These are phyloP conservation scores for Tinea pellionella DNA, from an alignment of 2,888 invertebrate genomes.

Conservation along the genomic window DNA sequence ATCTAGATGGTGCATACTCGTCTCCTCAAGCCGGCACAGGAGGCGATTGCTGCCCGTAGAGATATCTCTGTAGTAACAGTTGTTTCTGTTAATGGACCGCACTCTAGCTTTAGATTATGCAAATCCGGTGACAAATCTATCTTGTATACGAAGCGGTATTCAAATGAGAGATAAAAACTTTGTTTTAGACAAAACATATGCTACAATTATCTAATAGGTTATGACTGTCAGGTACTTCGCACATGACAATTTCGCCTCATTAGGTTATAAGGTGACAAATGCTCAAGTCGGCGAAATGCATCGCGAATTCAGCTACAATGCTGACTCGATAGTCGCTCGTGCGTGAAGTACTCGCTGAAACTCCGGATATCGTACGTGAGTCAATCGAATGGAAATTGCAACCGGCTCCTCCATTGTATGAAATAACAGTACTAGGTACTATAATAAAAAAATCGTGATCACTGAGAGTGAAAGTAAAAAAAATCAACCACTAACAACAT, in stretches of 20 bases:
- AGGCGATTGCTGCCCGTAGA: too few relatives aligned
- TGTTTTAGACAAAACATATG: too few relatives aligned
- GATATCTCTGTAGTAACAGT: too few relatives aligned
- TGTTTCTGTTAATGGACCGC: too few relatives aligned
- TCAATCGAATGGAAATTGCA: constrained; percentile 40
- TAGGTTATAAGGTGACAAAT: constrained; percentile 4
- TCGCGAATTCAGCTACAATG: constrained; percentile 44
- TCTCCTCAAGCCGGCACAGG: too few relatives aligned
- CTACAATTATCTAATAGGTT: neutral
- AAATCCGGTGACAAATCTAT: too few relatives aligned
- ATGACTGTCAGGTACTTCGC: neutral
- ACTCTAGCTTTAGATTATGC: too few relatives aligned
- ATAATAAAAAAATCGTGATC: constrained; percentile 7
- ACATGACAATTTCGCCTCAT: neutral
- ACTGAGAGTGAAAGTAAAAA: constrained; percentile 10
- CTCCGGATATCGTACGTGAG: constrained; percentile 23
- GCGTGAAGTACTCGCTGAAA: constrained; percentile 41
- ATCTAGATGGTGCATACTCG: too few relatives aligned
- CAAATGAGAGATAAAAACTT: too few relatives aligned
- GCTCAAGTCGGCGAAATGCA: constrained; percentile 19
- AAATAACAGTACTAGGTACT: constrained; percentile 16
- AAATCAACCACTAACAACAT: neutral
- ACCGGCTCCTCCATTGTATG: constrained; percentile 24
- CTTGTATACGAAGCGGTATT: too few relatives aligned
- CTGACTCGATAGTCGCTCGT: constrained; percentile 35